phyloP scores from a whole-genome alignment of 1,140 invertebrate genomes.

The Microplitis mediator region DNA sequence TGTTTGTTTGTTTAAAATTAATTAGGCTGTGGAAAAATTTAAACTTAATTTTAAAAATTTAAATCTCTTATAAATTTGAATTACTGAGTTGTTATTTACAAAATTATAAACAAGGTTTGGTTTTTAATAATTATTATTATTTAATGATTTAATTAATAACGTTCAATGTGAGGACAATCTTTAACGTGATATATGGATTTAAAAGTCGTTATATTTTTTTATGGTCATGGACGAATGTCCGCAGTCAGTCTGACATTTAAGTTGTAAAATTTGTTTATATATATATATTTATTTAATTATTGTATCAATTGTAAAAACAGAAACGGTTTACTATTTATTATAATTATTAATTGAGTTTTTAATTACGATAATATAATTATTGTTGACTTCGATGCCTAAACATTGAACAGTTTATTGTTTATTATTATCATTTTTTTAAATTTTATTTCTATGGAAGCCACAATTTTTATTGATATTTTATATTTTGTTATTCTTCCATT shows the following conservation, averaged over 20 bases:
- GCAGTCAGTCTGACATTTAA: slow-evolving; percentile 5
- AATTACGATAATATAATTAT: neutral
- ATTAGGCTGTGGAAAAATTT: too few relatives aligned
- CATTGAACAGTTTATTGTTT: slow-evolving; percentile 15
- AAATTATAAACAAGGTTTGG: slow-evolving; percentile 14
- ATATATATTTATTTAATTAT: neutral
- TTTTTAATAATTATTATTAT: neutral
- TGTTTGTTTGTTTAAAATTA: too few relatives aligned
- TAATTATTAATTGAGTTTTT: neutral
- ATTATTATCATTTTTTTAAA: neutral
- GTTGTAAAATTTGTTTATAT: neutral
- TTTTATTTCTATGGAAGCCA: slow-evolving; percentile 31
- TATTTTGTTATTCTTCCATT: neutral
- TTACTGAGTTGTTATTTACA: slow-evolving; percentile 6
- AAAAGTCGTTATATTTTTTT: neutral
- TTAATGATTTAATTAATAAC: neutral
- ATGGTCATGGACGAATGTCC: slow-evolving; percentile 5
- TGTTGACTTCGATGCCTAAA: slow-evolving; percentile 1
- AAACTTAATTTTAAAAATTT: neutral
- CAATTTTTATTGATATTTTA: slow-evolving; percentile 3
- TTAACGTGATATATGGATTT: neutral
- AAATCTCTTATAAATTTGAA: neutral
- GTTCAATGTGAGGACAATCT: neutral
- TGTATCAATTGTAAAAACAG: neutral
- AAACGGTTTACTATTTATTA: too few relatives aligned